Evolutionary conservation across 1,140 invertebrate species (phyloP), one percentile per base, ranked within the genome.

Genomic region (Pseudomyrmex gracilis): DNA sequence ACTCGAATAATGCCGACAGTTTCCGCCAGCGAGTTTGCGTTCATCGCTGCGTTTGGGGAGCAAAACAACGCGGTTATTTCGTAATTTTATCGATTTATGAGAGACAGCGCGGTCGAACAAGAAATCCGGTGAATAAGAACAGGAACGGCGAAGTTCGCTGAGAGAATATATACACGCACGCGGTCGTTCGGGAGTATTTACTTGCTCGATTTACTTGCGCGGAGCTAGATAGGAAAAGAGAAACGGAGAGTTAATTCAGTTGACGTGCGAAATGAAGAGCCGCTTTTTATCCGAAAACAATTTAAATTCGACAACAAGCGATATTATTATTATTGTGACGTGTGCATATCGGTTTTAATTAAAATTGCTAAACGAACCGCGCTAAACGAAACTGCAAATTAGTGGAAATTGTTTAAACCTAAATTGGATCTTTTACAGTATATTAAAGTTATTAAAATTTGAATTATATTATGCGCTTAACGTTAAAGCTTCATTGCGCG

Each of bases 1-100:
- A 85, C 53, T 85, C 77, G 43, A 87, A 85, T 87, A 84, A 80
- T 63, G 70, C 49, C 7, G 43, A 45, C 45, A 55, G 53, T 80
- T 55, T 58, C 66, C 71, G 76, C 53, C 76, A 47, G 45, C 66
- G 15, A 43, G 22, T 34, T 34, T 13, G 53, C 15, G 53, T 12
- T 5, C 17, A 58, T 7, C 60, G 24, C 5, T 22, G 34, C 34
- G 34, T 34, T 34, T 20, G 45, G 15, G 2, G 20, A 15, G 24
- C 70, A 78, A 73, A 61, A 71, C 73, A 57, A 9, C 20, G 15
- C 22, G 8, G 66, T 47, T 67, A 43, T 57, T 73, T 45, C 55
- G n/a, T 47, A 71, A 78, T 43, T 84, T 87, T 71, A 73, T 84
- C 55, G 22, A 80, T 87, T 68, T 57, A 51, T 24, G 24, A 63